Conservation (phyloP, 37 sponge, comb jelly and placozoan genomes). For the Spongilla lacustris region DNA sequence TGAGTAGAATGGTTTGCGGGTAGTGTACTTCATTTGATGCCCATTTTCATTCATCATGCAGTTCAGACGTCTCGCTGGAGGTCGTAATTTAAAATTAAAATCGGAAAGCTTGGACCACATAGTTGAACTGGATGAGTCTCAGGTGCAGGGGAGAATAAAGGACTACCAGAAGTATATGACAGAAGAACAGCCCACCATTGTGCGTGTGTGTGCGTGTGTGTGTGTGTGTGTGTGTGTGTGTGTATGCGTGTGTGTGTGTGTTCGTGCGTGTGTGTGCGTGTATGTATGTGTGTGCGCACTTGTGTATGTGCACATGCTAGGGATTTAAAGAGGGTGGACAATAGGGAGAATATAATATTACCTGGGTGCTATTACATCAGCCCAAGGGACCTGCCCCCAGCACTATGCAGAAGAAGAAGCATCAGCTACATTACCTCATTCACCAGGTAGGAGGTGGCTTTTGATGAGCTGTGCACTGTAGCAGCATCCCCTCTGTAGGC, state of each 20-base stretch:
- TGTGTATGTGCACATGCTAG: too few relatives aligned
- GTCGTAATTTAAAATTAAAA: not conserved
- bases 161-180: slow-evolving; percentile 33
- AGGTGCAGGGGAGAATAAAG: slow-evolving; percentile 38
- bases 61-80: slow-evolving; percentile 56
- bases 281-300: too few relatives aligned
- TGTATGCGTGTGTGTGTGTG: too few relatives aligned
- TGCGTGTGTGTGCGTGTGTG: not conserved
- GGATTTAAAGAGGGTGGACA: not conserved
- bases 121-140: slow-evolving; percentile 39
- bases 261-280: too few relatives aligned
- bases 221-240: not conserved
- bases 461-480: not conserved
- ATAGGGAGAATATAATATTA: too few relatives aligned
- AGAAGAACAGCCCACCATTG: slow-evolving; percentile 38
- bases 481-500: slow-evolving; percentile 55
- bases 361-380: slow-evolving; percentile 6
- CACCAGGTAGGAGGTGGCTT: slow-evolving; percentile 40
- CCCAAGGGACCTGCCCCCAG: slow-evolving; percentile 26
- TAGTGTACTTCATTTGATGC: not conserved
- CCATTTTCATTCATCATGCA: too few relatives aligned
- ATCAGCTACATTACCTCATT: slow-evolving; percentile 56
- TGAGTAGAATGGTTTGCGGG: not conserved
- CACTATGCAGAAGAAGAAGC: slow-evolving; percentile 61
- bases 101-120: slow-evolving; percentile 39